Evolutionary conservation across 1,140 invertebrate species (phyloP).

Genomic region (Procambarus virginalis): DNA sequence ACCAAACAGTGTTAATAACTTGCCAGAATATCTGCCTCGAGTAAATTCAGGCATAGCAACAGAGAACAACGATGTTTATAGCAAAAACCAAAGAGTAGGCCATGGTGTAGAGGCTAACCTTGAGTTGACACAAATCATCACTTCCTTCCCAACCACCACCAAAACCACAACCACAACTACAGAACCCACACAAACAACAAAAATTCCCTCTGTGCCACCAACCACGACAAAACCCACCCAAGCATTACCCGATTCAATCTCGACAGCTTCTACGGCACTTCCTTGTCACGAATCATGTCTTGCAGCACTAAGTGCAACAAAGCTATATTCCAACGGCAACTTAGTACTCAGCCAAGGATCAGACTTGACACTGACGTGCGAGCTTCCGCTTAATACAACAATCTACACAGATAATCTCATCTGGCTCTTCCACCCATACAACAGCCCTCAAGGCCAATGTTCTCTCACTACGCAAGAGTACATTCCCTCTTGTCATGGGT

Average conservation of each 20-base stretch:
- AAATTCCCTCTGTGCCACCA: neutral
- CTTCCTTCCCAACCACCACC: neutral
- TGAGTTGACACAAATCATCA: neutral
- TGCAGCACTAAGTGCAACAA: constrained; percentile 8
- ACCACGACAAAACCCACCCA: neutral
- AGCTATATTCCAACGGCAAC: neutral
- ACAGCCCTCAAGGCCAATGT: constrained; percentile 30
- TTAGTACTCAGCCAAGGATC: constrained; percentile 9
- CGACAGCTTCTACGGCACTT: neutral
- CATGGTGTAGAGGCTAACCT: neutral
- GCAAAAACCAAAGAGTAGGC: neutral
- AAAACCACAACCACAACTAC: neutral
- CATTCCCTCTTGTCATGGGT: constrained; percentile 18
- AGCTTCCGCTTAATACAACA: constrained; percentile 4
- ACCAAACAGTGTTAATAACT: neutral
- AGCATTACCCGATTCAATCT: neutral
- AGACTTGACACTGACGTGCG: constrained; percentile 17
- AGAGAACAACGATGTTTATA: neutral
- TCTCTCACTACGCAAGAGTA: constrained; percentile 31
- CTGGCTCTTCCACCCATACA: constrained; percentile 33
- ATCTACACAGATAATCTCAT: constrained; percentile 13
- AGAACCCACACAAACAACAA: neutral
- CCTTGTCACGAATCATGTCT: constrained; percentile 33
- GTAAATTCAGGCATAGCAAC: neutral
- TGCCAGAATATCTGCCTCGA: neutral